These are phyloP conservation scores for Lutjanus erythropterus DNA, from an alignment of 2,113 vertebrate species.

Conservation along the genomic window DNA sequence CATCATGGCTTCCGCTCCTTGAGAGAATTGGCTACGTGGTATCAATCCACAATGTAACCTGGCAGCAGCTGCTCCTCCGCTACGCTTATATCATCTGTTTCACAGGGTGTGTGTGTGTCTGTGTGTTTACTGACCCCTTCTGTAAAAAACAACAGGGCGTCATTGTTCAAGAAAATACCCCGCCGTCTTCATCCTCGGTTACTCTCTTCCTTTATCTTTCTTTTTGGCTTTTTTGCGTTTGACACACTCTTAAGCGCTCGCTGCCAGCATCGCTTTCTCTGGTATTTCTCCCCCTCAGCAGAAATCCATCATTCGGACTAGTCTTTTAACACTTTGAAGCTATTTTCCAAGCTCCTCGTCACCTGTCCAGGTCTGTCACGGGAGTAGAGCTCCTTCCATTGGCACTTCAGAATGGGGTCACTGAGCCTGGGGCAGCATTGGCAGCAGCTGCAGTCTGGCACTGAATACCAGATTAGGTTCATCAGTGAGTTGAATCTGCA, in stretches of 20 bases:
- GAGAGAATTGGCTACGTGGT: conserved; percentile 28
- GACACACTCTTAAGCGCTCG: background rate
- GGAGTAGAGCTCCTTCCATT: background rate
- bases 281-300: background rate
- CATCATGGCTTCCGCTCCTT: conserved; percentile 15
- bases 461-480: conserved; percentile 17
- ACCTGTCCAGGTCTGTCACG: conserved; percentile 14
- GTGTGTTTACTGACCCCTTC: conserved; percentile 41
- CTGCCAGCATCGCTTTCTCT: conserved; percentile 3
- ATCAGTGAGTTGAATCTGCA: background rate
- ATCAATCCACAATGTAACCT: conserved; percentile 27
- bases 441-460: background rate
- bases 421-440: background rate
- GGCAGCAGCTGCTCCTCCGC: conserved; percentile 25
- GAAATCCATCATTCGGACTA: conserved; percentile 24
- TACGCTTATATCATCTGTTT: conserved; percentile 7
- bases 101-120: conserved; percentile 20
- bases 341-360: conserved; percentile 15
- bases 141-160: conserved; percentile 23
- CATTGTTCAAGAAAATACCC: background rate
- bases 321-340: conserved; percentile 9
- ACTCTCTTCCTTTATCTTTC: conserved; percentile 2
- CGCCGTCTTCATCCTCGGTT: background rate
- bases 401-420: conserved; percentile 3
- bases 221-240: conserved; percentile 16